phyloP scores from a whole-genome alignment of 2,113 vertebrate species.

The Aptenodytes patagonicus region DNA sequence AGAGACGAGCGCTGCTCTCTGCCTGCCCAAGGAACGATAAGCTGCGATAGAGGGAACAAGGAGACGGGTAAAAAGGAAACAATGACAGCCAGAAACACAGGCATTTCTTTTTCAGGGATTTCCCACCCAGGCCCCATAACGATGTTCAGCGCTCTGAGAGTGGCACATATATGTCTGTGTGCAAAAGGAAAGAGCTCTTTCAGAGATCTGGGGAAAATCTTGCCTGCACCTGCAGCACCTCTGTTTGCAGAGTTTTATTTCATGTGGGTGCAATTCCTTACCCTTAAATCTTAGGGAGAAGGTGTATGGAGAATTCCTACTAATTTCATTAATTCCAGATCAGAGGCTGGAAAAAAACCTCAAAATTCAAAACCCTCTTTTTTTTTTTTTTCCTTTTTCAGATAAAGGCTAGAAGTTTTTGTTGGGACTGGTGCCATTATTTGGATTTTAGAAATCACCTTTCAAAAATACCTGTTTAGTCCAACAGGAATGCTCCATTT shows the following conservation, averaged over 20 bases:
- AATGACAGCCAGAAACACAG: fast-evolving
- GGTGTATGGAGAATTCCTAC: not conserved
- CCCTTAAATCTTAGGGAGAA: not conserved
- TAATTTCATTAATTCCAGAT: not conserved
- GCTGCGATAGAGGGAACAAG: not conserved
- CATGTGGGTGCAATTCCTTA: not conserved
- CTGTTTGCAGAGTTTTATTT: not conserved
- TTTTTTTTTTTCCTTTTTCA: no score
- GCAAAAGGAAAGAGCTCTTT: not conserved
- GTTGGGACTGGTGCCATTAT: not conserved
- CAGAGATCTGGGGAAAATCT: not conserved
- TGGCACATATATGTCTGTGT: fast-evolving
- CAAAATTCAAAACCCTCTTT: not conserved
- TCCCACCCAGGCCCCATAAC: not conserved
- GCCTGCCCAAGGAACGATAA: not conserved
- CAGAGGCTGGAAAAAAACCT: not conserved
- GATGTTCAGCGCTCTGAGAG: fast-evolving
- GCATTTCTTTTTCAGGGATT: not conserved
- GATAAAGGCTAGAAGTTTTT: not conserved
- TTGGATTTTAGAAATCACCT: not conserved
- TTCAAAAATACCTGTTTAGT: not conserved
- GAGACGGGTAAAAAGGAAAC: not conserved
- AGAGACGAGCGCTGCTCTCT: fast-evolving
- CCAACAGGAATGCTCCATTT: not conserved
- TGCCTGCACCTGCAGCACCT: not conserved